Conservation (phyloP, 2,888 invertebrate species). For the Oligia strigilis region DNA sequence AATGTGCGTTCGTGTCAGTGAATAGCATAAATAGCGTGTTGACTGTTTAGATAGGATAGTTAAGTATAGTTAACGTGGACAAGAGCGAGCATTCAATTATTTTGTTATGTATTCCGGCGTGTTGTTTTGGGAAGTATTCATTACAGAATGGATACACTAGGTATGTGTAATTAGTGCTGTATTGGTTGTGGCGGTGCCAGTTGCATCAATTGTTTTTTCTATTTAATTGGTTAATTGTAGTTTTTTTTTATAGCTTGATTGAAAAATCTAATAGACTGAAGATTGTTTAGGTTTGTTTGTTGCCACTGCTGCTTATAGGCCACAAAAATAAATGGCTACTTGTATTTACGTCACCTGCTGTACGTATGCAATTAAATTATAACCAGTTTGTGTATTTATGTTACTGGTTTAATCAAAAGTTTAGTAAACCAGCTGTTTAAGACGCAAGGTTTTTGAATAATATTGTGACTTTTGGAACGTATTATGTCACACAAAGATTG, state of each 20-base stretch:
- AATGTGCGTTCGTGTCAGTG: slow-evolving; percentile 12
- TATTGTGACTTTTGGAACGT: no score
- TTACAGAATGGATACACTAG: not conserved
- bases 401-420: not conserved
- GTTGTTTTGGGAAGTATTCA: slow-evolving; percentile 15
- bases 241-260: not conserved
- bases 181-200: not conserved
- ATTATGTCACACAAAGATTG: no score
- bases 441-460: no score
- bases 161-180: slow-evolving; percentile 3
- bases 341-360: not conserved
- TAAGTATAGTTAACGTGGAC: not conserved
- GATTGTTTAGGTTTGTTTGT: not conserved
- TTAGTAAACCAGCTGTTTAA: not conserved
- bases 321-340: not conserved
- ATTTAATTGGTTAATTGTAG: not conserved
- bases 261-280: not conserved
- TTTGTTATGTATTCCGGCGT: slow-evolving; percentile 14
- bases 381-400: not conserved
- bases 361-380: not conserved
- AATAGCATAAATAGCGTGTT: slow-evolving; percentile 30
- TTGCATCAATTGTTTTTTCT: not conserved
- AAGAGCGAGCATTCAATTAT: slow-evolving; percentile 27
- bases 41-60: slow-evolving; percentile 1
- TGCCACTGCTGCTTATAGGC: not conserved